Evolutionary conservation across 2,797 vertebrate species (phyloP).

Genomic region (Sarcoramphus papa): DNA sequence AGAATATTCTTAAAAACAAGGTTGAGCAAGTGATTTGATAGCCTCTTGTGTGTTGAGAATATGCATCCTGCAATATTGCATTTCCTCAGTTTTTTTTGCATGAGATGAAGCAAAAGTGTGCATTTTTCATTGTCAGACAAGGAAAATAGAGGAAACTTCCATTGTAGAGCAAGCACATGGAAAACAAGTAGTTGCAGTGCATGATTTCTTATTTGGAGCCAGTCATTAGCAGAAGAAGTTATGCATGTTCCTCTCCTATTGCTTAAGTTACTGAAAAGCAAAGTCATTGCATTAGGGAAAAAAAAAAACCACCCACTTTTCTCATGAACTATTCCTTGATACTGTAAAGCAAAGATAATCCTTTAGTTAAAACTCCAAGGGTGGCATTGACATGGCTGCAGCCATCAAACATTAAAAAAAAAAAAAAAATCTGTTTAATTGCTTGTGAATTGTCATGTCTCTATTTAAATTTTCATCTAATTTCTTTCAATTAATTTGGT

Average conservation of each 20-base stretch:
- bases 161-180: background rate
- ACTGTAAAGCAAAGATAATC: background rate
- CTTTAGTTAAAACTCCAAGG: background rate
- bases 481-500: background rate
- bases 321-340: background rate
- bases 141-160: background rate
- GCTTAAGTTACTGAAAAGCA: background rate
- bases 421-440: background rate
- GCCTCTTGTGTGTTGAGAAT: background rate
- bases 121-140: background rate
- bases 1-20: background rate
- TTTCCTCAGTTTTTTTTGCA: background rate
- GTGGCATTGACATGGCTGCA: background rate
- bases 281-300: background rate
- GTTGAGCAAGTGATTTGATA: background rate
- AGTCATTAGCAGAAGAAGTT: background rate
- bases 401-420: background rate
- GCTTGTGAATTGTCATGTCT: background rate
- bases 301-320: background rate
- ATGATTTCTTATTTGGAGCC: background rate
- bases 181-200: background rate
- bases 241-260: background rate
- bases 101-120: background rate
- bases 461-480: background rate
- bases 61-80: background rate